Conservation (phyloP, 2,113 vertebrate species). For the Pangasianodon gigas region DNA sequence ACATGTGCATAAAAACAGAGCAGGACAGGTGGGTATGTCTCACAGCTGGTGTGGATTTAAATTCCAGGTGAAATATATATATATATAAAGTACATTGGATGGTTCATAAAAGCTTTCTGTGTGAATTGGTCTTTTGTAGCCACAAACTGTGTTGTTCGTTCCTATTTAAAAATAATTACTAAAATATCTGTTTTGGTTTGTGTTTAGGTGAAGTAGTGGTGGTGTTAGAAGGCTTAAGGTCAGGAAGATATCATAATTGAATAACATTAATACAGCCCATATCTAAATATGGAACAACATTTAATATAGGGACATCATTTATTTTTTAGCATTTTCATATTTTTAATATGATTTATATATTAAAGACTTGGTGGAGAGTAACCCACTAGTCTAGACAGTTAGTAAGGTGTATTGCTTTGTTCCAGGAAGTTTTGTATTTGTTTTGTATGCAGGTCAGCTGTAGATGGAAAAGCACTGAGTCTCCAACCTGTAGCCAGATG, state of each 20-base stretch:
- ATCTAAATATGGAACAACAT: neutral
- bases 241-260: neutral
- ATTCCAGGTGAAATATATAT: too few relatives aligned
- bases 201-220: neutral
- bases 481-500: neutral
- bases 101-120: neutral
- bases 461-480: neutral
- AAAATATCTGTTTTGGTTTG: neutral
- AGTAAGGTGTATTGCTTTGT: constrained; percentile 3
- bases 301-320: neutral
- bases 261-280: neutral
- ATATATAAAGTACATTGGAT: too few relatives aligned
- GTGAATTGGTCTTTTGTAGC: neutral
- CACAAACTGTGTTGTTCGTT: neutral
- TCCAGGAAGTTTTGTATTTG: constrained; percentile 19
- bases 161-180: neutral
- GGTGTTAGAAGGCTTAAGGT: neutral
- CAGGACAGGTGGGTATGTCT: too few relatives aligned
- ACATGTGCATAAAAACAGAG: too few relatives aligned
- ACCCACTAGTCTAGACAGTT: neutral
- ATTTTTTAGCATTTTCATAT: neutral
- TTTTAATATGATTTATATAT: neutral
- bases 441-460: constrained; percentile 22
- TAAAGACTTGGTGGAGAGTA: neutral
- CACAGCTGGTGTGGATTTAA: too few relatives aligned